phyloP scores from a whole-genome alignment of 53 echinoderm and acorn worm genomes.

The Antedon mediterranea region DNA sequence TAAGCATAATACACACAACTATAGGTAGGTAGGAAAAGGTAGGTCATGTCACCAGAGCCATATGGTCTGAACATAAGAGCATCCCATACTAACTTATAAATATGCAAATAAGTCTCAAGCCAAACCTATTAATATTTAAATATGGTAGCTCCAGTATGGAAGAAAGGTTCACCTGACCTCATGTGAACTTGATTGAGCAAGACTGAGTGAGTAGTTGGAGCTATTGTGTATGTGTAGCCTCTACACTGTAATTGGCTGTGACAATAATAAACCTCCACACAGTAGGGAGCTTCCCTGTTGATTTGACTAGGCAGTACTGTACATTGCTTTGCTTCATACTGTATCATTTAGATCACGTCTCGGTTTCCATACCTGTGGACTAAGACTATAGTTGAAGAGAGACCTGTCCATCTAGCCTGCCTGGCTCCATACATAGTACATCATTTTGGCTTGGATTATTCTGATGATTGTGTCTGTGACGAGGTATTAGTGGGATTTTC shows the following conservation, averaged over 20 bases:
- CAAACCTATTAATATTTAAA: background rate
- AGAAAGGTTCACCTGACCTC: background rate
- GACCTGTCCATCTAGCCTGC: background rate
- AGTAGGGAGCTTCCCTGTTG: slow-evolving; percentile 1
- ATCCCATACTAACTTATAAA: background rate
- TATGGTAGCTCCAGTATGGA: background rate
- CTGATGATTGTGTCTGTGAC: background rate
- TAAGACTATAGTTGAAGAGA: background rate
- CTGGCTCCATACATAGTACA: background rate
- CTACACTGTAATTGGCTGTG: slow-evolving; percentile 68
- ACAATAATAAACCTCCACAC: slow-evolving; percentile 56
- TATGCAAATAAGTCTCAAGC: background rate
- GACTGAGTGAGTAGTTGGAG: background rate
- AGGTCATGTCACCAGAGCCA: background rate
- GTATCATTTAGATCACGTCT: background rate
- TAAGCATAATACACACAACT: background rate
- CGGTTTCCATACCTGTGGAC: background rate
- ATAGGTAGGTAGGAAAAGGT: background rate
- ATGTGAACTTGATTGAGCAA: background rate
- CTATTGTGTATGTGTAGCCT: slow-evolving; percentile 46
- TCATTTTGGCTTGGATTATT: background rate
- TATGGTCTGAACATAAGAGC: background rate
- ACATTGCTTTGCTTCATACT: background rate
- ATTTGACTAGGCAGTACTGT: background rate
- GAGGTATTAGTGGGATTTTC: background rate